Base-by-base conservation (phyloP, 2,113 vertebrate species). In the Pogona vitticeps region DNA sequence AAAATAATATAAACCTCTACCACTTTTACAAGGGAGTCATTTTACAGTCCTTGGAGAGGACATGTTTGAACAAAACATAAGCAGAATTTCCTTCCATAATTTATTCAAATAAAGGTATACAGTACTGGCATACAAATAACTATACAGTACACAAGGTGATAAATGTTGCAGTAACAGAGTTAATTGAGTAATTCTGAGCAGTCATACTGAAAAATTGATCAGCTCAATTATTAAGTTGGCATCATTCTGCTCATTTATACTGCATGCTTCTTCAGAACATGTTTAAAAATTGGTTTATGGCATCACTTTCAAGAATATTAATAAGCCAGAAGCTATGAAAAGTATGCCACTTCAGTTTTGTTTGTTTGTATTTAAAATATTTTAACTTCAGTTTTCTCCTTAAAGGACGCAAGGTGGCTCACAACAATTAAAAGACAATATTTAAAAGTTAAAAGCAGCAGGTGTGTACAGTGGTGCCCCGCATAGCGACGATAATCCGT, bases 201-300 rank as follows among this genome's bases (percentile, higher is more conserved):
- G 90, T 92, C 94, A 63, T 91, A 91, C 88, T 94, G 93, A 94
- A 95, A 94, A 93, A 91, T 90, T 93, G 92, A 94, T 94, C 94
- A 93, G 93, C 92, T 91, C 78, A 91, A 94, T 91, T 94, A 88
- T 94, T 94, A 91, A 89, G 85, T 36, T 92, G 86, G 91, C 93
- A 94, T 88, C 82, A 63, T 85, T 91, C 76, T 90, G 89, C 84
- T 59, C 93, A 65, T 88, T 91, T 90, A 89, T 68, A 92, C 38
- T 42, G 33, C 26, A 92, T 93, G 90, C 88, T 92, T 92, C 84
- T 89, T 75, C 88, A 86, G 81, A 92, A 80, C 85, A 84, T 93
- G 90, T 84, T 91, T 94, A 91, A 85, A 86, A 93, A 92, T 75
- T 91, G 83, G 88, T 87, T 83, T 94, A 92, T 38, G n/a, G 17